These are phyloP conservation scores for Brienomyrus brachyistius DNA, from an alignment of 2,113 vertebrate species.

Conservation along the genomic window DNA sequence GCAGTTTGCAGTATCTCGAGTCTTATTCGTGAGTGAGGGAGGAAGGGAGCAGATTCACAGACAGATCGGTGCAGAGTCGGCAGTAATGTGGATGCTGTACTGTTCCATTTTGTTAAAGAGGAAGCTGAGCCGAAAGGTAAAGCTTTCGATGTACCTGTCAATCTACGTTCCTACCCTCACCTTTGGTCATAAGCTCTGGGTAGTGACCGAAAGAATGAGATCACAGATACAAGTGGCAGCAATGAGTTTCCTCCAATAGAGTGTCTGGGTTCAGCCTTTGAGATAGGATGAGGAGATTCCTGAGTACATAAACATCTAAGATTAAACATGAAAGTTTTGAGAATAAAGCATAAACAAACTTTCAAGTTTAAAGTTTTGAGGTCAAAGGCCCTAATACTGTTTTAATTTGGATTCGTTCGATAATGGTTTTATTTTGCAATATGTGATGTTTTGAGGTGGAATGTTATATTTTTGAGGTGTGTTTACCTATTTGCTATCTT, in stretches of 20 bases:
- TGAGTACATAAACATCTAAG: not conserved
- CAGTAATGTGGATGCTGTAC: no score
- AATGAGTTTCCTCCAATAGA: not conserved
- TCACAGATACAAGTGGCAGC: not conserved
- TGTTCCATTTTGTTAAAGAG: no score
- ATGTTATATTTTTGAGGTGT: not conserved
- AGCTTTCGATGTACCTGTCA: no score
- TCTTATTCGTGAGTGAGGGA: no score
- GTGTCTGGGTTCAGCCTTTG: not conserved
- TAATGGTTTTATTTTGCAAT: not conserved
- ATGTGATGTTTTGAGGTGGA: not conserved
- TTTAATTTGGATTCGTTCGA: not conserved
- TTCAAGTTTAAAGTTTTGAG: not conserved
- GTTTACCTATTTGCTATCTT: not conserved
- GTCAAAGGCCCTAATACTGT: not conserved
- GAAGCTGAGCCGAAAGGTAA: no score
- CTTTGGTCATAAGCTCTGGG: not conserved
- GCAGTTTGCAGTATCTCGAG: no score
- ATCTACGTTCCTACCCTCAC: no score
- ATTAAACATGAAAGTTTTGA: not conserved
- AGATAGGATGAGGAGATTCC: not conserved
- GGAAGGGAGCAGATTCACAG: no score
- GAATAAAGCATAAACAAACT: not conserved
- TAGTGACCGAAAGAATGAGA: not conserved
- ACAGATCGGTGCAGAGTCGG: no score